Percentiles rank a stretch among this genome's conserved stretches.
phyloP scores from a whole-genome alignment of 2,888 invertebrate genomes.

The Camponotus fellah region DNA sequence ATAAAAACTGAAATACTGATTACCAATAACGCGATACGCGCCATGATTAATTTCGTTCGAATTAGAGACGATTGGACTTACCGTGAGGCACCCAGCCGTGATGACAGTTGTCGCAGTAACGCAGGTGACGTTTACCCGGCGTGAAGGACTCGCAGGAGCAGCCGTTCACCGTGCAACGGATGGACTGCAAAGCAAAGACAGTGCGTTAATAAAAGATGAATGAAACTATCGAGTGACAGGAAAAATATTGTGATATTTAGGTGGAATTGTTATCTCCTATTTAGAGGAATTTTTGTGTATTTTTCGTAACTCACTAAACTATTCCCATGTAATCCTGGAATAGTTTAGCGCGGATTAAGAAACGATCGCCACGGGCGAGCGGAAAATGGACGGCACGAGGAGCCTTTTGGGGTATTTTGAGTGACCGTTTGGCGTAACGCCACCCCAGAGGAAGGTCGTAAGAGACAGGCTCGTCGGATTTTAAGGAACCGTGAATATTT shows the following conservation, averaged over 20 bases:
- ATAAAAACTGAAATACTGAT: neutral
- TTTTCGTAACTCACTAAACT: neutral
- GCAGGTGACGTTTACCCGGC: constrained; percentile 89
- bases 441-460: constrained; percentile 80
- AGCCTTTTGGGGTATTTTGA: constrained; percentile 75
- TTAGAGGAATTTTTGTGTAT: neutral
- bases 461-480: constrained; percentile 81
- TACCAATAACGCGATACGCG: neutral
- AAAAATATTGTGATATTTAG: neutral
- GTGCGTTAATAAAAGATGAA: neutral
- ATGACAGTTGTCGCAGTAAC: constrained; percentile 90
- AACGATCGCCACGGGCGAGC: constrained; percentile 72
- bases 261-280: neutral
- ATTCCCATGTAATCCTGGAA: constrained; percentile 46
- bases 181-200: constrained; percentile 87
- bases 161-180: constrained; percentile 89
- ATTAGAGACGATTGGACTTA: constrained; percentile 85
- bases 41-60: neutral
- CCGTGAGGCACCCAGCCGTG: constrained; percentile 93
- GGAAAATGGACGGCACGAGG: constrained; percentile 60
- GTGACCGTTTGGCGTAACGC: constrained; percentile 84
- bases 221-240: neutral
- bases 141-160: constrained; percentile 91
- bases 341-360: constrained; percentile 74
- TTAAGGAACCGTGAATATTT: constrained; percentile 85